A percentile compares a stretch with the other conserved stretches of the same genome.
phyloP scores from a whole-genome alignment of 2,113 vertebrate genomes.

The Silurus asotus region DNA sequence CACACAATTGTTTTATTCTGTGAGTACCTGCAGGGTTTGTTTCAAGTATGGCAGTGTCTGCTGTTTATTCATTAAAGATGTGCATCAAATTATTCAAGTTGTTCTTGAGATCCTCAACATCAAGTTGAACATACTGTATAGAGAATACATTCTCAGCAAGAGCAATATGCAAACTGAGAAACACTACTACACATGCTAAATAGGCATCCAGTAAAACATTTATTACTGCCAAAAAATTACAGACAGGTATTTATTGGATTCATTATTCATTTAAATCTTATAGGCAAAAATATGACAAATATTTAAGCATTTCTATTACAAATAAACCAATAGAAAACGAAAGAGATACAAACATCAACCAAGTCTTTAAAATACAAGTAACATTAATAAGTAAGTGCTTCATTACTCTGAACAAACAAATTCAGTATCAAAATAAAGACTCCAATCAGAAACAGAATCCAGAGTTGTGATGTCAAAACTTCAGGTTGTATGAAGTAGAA shows the following conservation, averaged over 20 bases:
- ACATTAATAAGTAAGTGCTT: neutral
- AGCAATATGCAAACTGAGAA: neutral
- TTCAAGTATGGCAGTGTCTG: constrained; percentile 27
- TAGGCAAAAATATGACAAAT: neutral
- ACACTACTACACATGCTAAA: neutral
- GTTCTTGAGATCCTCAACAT: neutral
- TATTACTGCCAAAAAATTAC: neutral
- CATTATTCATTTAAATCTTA: neutral
- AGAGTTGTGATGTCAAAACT: too few species aligned
- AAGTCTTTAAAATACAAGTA: neutral
- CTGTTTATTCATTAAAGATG: constrained; percentile 25
- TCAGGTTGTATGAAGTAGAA: too few species aligned
- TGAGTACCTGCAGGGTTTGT: constrained; percentile 24
- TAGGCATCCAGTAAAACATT: neutral
- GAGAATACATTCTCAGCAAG: neutral
- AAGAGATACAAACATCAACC: neutral
- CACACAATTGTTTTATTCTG: constrained; percentile 1
- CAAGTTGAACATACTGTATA: constrained; percentile 14
- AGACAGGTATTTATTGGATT: neutral
- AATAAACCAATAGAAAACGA: neutral
- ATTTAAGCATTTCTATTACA: neutral
- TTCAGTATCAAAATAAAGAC: too few species aligned
- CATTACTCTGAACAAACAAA: neutral
- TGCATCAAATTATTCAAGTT: constrained; percentile 2
- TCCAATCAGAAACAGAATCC: too few species aligned